Evolutionary conservation across 2,888 invertebrate genomes (phyloP), one percentile per base, ranked within the genome.

Genomic region (Heliconius erato): DNA sequence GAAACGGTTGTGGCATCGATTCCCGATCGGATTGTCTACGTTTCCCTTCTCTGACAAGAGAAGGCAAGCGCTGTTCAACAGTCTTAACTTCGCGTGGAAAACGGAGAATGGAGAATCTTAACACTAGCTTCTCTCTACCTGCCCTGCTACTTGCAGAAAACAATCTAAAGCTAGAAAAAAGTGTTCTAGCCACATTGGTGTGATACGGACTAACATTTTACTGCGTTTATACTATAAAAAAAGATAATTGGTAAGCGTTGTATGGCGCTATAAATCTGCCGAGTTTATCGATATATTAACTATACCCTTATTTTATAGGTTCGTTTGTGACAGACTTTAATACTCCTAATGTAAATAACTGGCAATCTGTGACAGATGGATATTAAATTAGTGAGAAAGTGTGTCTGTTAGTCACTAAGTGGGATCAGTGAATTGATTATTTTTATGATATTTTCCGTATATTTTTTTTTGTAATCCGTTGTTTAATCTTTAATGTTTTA

Each of bases 201-300:
- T 74, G 65, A 80, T 49, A 49, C 32, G n/a, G 91, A 87, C 85
- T 86, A 77, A 85, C 44, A 85, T 87, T 88, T 87, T 87, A 89
- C 88, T 86, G 86, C 85, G 84, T 79, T 85, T 84, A 82, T 54
- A 80, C 84, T 85, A 89, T 91, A 90, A 91, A 91, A 91, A 77
- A 88, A 87, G 84, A 86, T 91, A 92, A 92, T 91, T 92, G 91
- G 90, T 85, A 88, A 86, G 40, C 84, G 87, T 83, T 82, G 86
- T 87, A 85, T 87, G 86, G 85, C 79, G 87, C 86, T 87, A 89
- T 92, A 91, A 92, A 93, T 91, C 91, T 87, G 87, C 85, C 85
- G 59, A 85, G 85, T 89, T 90, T 90, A 91, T 89, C 90, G 84
- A 88, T 89, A 88, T 89, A 88, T 89, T 87, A 87, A 84, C 89